Conservation (phyloP, 2,888 invertebrate genomes). For the Masnerella sp. region DNA sequence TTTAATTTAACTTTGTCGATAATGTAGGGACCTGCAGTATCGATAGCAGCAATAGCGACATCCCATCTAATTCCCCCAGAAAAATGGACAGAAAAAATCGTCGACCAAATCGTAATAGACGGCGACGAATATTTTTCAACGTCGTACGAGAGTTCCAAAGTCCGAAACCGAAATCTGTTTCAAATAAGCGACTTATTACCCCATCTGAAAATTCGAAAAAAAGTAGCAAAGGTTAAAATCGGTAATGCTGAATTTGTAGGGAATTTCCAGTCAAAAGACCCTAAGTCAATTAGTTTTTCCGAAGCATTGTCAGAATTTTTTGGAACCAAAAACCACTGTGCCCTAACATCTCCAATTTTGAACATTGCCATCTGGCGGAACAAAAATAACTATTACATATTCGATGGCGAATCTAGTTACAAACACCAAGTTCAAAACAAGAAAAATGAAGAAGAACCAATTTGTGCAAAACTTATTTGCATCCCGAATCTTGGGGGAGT, state of each 20-base stretch:
- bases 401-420: slow-evolving; percentile 70
- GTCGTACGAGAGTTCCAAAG: slow-evolving; percentile 68
- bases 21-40: slow-evolving; percentile 74
- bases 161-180: slow-evolving; percentile 66
- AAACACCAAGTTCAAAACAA: background rate
- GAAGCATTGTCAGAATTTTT: slow-evolving; percentile 72
- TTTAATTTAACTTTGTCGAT: no score
- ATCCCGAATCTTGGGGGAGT: slow-evolving; percentile 68
- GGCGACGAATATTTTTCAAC: slow-evolving; percentile 72
- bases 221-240: slow-evolving; percentile 66
- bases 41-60: slow-evolving; percentile 73
- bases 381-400: slow-evolving; percentile 66
- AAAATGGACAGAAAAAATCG: slow-evolving; percentile 71
- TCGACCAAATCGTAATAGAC: slow-evolving; percentile 74
- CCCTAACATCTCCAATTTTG: slow-evolving; percentile 67
- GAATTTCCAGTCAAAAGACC: slow-evolving; percentile 69
- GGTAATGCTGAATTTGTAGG: slow-evolving; percentile 71
- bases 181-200: slow-evolving; percentile 67
- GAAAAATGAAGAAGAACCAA: slow-evolving; percentile 40
- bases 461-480: slow-evolving; percentile 70
- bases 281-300: slow-evolving; percentile 69
- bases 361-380: slow-evolving; percentile 73
- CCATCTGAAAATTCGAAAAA: slow-evolving; percentile 65
- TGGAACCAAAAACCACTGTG: slow-evolving; percentile 64
- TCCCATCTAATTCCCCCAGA: slow-evolving; percentile 67